Conservation (phyloP, 2,888 invertebrate genomes). For the Lithophane semibrunnea region DNA sequence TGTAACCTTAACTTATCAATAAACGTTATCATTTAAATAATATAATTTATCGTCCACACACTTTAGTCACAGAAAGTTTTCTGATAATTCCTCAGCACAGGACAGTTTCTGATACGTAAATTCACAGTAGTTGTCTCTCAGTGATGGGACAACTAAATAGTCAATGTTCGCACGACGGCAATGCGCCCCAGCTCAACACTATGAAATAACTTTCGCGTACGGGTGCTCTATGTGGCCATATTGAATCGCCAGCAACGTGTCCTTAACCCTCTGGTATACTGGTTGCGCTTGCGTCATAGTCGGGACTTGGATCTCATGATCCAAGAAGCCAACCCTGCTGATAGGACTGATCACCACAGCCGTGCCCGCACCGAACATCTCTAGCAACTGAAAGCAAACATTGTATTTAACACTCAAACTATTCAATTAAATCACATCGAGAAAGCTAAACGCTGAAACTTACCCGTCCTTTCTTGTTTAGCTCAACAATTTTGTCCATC, state of each 20-base stretch:
- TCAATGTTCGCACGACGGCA: conserved; percentile 52
- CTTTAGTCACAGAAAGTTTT: conserved; percentile 72
- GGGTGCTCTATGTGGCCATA: conserved; percentile 96
- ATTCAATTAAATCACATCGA: neutral
- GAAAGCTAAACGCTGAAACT: conserved; percentile 76
- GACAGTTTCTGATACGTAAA: conserved; percentile 58
- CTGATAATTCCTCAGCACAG: conserved; percentile 67
- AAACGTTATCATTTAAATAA: conserved; percentile 74
- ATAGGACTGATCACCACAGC: conserved; percentile 98
- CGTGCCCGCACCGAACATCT: conserved; percentile 99
- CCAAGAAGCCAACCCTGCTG: conserved; percentile 95
- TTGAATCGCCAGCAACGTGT: conserved; percentile 96
- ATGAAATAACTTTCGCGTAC: conserved; percentile 92
- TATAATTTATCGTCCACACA: conserved; percentile 72
- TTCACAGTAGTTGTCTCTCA: conserved; percentile 61
- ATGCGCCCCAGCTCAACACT: conserved; percentile 67
- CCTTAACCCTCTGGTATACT: conserved; percentile 93
- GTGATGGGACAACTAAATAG: conserved; percentile 51
- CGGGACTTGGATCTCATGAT: conserved; percentile 92
- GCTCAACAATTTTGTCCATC: conserved; percentile 94
- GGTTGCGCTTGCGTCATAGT: conserved; percentile 94
- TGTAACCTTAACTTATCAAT: conserved; percentile 73
- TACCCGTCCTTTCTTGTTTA: conserved; percentile 95
- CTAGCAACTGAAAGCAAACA: conserved; percentile 94
- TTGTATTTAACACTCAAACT: conserved; percentile 4